Base-by-base conservation (phyloP, 2,888 invertebrate species). In the Xestobium rufovillosum region DNA sequence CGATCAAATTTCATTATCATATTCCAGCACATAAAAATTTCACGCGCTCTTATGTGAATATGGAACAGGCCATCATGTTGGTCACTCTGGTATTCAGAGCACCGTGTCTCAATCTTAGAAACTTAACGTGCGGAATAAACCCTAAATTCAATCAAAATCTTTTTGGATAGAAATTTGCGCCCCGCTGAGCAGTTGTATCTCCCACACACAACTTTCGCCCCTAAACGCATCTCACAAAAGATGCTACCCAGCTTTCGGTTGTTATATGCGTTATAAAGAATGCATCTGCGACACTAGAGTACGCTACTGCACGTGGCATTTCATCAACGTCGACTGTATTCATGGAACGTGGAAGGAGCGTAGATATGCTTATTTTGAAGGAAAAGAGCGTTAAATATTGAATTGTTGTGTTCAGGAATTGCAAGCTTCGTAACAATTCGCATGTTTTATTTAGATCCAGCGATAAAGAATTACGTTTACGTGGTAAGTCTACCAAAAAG, bases 61-160 rank as follows among this genome's bases (percentile, higher is more conserved):
- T n/a, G n/a, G n/a, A n/a, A n/a, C n/a, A n/a, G n/a, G n/a, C n/a
- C n/a, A n/a, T n/a, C n/a, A n/a, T n/a, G n/a, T n/a, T n/a, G n/a
- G n/a, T n/a, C n/a, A n/a, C n/a, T n/a, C n/a, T 40, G 39, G 45
- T 44, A 53, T 52, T 47, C 49, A 39, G 39, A 45, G 33, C 49
- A 48, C 50, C 52, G 49, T 49, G 48, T 49, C 52, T 49, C 55
- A 57, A 60, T 56, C 55, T 52, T 46, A 49, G 51, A 47, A 51
- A 50, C 50, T 51, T 55, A 60, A 59, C 58, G 57, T 56, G 58
- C 59, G 57, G 56, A 58, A 58, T 51, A 54, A 54, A 52, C 49
- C 51, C 48, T 53, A 57, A 56, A 60, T 61, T 60, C 58, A 61
- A 61, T 61, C 57, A 59, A 51, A 52, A 35, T 47, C 52, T 45